Base-by-base conservation (phyloP, 2,888 invertebrate species). In the Polydrusus tereticollis region DNA sequence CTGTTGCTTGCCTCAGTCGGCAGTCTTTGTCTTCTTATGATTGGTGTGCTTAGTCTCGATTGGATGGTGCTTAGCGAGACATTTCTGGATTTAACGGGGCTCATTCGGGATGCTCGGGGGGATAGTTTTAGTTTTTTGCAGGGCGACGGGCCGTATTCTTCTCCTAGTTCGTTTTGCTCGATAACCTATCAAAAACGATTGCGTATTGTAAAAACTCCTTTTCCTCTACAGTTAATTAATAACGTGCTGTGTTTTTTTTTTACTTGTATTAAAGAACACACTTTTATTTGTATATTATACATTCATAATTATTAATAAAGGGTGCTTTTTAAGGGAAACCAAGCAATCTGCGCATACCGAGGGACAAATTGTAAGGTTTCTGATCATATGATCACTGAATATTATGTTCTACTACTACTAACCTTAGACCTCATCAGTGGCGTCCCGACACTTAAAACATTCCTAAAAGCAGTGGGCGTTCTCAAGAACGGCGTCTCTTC, bases 401-500 rank as follows among this genome's bases (percentile, higher is more conserved):
- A 29, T 18, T 16, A 41, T 45, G 16, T 20, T 45, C 1, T 21
- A 41, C 2, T 10, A 38, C 36, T 23, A 38, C 23, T 43, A 57
- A 73, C 69, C 50, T 58, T 66, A n/a, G 57, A 52, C 47, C 75
- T 78, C 29, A 80, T 73, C 6, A 78, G 36, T 2, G 75, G 69
- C 4, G 75, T 75, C 10, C 63, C 55, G 7, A 63, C 14, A 36
- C 69, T 72, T 18, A 70, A 45, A 65, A 52, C 14, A 18, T 12
- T 47, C 14, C 33, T 63, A 41, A 69, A 47, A 23, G 82, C 78
- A 21, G 88, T 88, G 0, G 90, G 90, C 0, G 90, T 90, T 71
- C 89, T 89, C 45, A 91, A 86, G 79, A 91, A 91, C 0, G 91
- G 91, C 0, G 89, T 89, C 5, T 88, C 87, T 77, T 90, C 89